These are phyloP conservation scores for Geopemphigus sp. DNA, from an alignment of 1,140 invertebrate species.

Conservation along the genomic window DNA sequence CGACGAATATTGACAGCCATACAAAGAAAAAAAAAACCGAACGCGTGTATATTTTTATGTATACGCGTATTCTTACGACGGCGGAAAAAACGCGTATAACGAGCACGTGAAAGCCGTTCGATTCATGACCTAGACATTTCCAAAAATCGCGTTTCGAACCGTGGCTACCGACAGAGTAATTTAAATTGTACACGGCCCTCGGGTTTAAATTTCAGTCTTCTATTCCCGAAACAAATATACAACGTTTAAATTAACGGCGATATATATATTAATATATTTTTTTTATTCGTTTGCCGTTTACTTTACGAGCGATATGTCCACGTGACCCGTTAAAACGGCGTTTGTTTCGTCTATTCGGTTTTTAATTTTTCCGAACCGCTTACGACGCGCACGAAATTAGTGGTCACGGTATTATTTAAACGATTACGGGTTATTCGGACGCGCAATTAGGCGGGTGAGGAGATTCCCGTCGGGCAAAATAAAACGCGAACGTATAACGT, in stretches of 20 bases:
- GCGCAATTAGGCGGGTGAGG: background rate
- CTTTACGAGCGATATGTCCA: no score
- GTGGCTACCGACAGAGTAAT: no score
- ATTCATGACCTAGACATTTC: background rate
- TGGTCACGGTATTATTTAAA: background rate
- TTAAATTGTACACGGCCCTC: no score
- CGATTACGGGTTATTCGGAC: background rate
- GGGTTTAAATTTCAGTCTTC: no score
- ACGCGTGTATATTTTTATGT: background rate
- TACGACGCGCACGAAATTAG: background rate
- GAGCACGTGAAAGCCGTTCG: background rate
- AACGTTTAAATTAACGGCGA: no score
- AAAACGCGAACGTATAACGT: background rate
- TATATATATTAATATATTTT: no score
- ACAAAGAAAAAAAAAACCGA: background rate
- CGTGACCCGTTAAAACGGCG: no score
- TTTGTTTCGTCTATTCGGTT: no score
- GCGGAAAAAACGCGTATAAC: background rate
- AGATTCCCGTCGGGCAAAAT: background rate
- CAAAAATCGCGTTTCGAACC: background rate
- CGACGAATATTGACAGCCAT: background rate
- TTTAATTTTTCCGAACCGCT: conserved; percentile 1
- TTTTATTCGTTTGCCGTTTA: no score
- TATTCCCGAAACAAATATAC: no score
- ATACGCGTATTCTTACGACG: background rate